phyloP scores from a whole-genome alignment of 2,888 invertebrate genomes.

The Tromatobia lineatoria region DNA sequence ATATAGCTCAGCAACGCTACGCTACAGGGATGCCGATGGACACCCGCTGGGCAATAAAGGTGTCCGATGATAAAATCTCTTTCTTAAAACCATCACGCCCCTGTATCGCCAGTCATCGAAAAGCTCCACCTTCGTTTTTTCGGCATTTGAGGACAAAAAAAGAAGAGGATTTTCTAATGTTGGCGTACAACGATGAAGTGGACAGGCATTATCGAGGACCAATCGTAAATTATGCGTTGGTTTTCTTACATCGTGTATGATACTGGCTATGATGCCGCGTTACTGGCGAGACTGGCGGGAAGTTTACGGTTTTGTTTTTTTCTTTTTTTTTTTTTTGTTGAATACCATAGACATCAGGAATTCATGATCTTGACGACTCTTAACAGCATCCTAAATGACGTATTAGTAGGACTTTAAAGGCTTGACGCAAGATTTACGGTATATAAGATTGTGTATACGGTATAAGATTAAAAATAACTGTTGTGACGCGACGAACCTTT shows the following conservation, averaged over 20 bases:
- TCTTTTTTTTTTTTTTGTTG: slow-evolving; percentile 17
- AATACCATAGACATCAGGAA: slow-evolving; percentile 45
- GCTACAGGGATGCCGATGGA: slow-evolving; percentile 41
- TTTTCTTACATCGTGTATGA: slow-evolving; percentile 54
- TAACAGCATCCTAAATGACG: slow-evolving; percentile 67
- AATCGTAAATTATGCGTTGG: slow-evolving; percentile 62
- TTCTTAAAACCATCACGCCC: slow-evolving; percentile 67
- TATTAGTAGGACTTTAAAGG: slow-evolving; percentile 59
- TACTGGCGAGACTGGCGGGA: slow-evolving; percentile 33
- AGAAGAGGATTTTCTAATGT: slow-evolving; percentile 45
- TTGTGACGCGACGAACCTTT: slow-evolving; percentile 53
- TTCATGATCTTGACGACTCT: slow-evolving; percentile 67
- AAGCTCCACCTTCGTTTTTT: slow-evolving; percentile 30
- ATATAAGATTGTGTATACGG: slow-evolving; percentile 37
- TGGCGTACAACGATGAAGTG: slow-evolving; percentile 4
- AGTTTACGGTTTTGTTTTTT: slow-evolving; percentile 50
- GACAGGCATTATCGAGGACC: slow-evolving; percentile 61
- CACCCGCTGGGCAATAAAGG: slow-evolving; percentile 69
- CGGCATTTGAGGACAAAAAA: neutral
- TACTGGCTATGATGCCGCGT: slow-evolving; percentile 50
- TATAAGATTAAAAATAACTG: too few relatives aligned
- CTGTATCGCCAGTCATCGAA: slow-evolving; percentile 67
- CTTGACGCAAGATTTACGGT: slow-evolving; percentile 30
- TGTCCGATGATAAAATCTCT: slow-evolving; percentile 69
- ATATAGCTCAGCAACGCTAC: slow-evolving; percentile 24